These are phyloP conservation scores for Calliopum simillimum DNA, from an alignment of 2,888 invertebrate genomes.

Conservation along the genomic window DNA sequence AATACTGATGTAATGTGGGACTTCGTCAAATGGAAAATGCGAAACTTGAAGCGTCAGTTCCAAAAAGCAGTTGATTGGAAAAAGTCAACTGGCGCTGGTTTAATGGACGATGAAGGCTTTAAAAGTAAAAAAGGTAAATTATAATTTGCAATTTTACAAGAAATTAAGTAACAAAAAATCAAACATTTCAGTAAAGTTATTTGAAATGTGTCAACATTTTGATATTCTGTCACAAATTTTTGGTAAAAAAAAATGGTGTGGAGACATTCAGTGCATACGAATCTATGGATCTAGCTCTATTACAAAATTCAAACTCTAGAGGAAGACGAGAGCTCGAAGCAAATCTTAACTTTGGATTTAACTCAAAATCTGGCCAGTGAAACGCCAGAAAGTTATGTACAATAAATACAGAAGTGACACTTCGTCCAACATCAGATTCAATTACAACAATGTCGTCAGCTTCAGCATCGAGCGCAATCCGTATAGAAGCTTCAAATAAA, in stretches of 20 bases:
- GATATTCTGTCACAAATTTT: not conserved
- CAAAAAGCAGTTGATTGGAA: slow-evolving; percentile 9
- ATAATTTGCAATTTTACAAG: not conserved
- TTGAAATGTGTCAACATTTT: not conserved
- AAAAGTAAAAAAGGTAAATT: too few species aligned
- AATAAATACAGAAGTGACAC: not conserved
- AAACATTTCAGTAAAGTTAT: not conserved
- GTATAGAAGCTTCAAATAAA: too few species aligned
- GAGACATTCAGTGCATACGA: too few species aligned
- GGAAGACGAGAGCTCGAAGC: too few species aligned
- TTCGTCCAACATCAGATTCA: too few species aligned
- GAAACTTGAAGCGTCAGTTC: slow-evolving; percentile 17
- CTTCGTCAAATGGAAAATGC: slow-evolving; percentile 13
- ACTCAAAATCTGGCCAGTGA: too few species aligned
- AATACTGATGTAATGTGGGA: slow-evolving; percentile 19
- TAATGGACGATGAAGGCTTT: slow-evolving; percentile 17
- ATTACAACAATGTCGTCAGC: not conserved
- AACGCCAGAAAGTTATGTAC: too few species aligned
- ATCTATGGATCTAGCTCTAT: too few species aligned
- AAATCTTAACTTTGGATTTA: too few species aligned
- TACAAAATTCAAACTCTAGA: too few species aligned
- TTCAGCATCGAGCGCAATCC: too few species aligned
- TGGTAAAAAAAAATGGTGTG: not conserved
- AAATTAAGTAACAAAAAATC: not conserved
- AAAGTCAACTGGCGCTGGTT: slow-evolving; percentile 21